Conservation (phyloP, 1,140 invertebrate species). For the Coenobita brevimanus region DNA sequence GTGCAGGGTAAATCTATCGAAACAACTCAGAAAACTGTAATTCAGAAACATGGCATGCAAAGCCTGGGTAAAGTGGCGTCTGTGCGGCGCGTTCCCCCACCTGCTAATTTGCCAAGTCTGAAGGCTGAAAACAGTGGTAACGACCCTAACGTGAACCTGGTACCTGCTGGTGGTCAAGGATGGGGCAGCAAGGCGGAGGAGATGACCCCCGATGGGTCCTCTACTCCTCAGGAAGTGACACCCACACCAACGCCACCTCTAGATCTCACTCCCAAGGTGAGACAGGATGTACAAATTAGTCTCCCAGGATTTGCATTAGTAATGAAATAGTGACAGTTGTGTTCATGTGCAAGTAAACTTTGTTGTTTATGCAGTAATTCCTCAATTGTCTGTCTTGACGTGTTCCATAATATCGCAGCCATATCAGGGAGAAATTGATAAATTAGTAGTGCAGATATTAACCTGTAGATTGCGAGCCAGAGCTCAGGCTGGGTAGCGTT, state of each 20-base stretch:
- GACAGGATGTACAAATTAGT: not conserved
- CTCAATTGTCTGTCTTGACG: no score
- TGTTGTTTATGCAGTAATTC: no score
- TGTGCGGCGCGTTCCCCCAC: conserved; percentile 86
- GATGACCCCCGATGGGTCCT: conserved; percentile 55
- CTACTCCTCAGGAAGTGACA: conserved; percentile 56
- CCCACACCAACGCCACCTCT: conserved; percentile 58
- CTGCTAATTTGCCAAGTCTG: conserved; percentile 96
- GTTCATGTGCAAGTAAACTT: no score
- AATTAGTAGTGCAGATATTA: no score
- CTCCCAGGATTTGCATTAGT: no score
- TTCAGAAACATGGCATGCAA: conserved; percentile 99
- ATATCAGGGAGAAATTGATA: no score
- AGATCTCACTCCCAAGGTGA: conserved; percentile 55
- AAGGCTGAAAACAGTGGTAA: conserved; percentile 92
- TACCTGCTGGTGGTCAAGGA: conserved; percentile 83
- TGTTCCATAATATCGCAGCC: no score
- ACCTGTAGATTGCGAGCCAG: no score
- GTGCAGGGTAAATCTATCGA: conserved; percentile 89
- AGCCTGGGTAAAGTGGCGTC: conserved; percentile 97
- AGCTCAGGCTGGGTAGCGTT: no score
- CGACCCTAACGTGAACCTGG: conserved; percentile 83
- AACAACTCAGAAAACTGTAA: conserved; percentile 89
- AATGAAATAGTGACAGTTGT: no score
- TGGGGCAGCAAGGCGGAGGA: conserved; percentile 79